phyloP scores from a whole-genome alignment of 2,113 vertebrate genomes.

The Lamprotornis superbus region DNA sequence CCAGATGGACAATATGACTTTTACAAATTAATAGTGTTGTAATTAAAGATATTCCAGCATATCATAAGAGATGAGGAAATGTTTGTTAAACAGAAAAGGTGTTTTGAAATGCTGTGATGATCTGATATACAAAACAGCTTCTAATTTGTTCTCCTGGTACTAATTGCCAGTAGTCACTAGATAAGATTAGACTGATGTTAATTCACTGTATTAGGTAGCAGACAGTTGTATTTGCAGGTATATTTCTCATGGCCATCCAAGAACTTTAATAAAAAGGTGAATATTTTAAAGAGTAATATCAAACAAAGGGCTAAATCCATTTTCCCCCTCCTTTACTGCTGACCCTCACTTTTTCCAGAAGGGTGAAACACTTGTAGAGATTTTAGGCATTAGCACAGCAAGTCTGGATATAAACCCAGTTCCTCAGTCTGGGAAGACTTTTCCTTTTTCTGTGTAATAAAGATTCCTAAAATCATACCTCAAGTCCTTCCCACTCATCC shows the following conservation, averaged over 20 bases:
- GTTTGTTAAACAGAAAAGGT: conserved; percentile 24
- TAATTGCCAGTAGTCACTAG: conserved; percentile 17
- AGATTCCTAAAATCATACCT: background rate
- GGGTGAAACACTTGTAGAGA: background rate
- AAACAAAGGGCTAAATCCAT: background rate
- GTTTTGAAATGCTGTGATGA: conserved; percentile 18
- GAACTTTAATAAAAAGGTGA: background rate
- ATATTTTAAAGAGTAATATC: background rate
- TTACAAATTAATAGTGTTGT: background rate
- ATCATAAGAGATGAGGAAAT: background rate
- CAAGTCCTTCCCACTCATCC: background rate
- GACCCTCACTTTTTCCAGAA: background rate
- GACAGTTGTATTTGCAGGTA: background rate
- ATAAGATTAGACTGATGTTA: background rate
- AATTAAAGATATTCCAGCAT: conserved; percentile 6
- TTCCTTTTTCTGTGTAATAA: background rate
- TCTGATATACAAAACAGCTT: conserved; percentile 11
- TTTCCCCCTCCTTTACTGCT: background rate
- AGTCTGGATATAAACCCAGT: background rate
- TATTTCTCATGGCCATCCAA: background rate
- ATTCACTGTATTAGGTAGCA: background rate
- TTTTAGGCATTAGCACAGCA: background rate
- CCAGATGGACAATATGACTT: conserved; percentile 25
- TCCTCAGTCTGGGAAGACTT: background rate
- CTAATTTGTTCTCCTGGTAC: conserved; percentile 21